These are phyloP conservation scores for Spermophilus dauricus DNA, from an alignment of 2,113 vertebrate genomes.

Conservation along the genomic window DNA sequence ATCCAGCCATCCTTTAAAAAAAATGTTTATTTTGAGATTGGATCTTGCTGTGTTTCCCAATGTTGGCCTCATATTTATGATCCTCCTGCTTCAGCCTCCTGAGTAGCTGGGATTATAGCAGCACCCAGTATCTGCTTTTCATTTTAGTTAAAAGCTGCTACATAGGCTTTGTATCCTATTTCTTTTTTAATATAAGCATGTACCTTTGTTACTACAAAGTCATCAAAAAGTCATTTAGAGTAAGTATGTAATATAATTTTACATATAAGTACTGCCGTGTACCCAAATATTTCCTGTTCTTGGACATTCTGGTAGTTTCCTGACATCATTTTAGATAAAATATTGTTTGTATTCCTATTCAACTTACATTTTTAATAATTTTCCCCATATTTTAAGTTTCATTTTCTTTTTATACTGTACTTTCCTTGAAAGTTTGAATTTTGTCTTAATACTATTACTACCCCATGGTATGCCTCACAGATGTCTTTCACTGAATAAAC, in stretches of 20 bases:
- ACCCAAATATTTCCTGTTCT: slow-evolving; percentile 15
- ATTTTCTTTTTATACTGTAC: slow-evolving; percentile 16
- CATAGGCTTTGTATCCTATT: background rate
- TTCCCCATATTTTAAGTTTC: background rate
- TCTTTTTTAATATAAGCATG: background rate
- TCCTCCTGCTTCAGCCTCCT: background rate
- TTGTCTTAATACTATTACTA: slow-evolving; percentile 29
- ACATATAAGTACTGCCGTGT: background rate
- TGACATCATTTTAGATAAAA: background rate
- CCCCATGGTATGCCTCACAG: background rate
- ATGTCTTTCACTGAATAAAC: background rate
- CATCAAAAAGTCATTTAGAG: slow-evolving; percentile 12
- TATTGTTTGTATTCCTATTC: background rate
- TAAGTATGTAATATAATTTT: background rate
- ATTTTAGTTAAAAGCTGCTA: slow-evolving; percentile 50
- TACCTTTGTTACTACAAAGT: background rate
- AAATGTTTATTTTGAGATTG: background rate
- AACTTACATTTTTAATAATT: slow-evolving; percentile 25
- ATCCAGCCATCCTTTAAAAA: background rate
- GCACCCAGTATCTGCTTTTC: background rate
- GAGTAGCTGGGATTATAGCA: background rate
- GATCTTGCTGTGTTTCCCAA: background rate
- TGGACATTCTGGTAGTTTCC: background rate
- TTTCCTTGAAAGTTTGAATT: slow-evolving; percentile 39
- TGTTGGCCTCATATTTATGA: background rate